Base-by-base conservation (phyloP, 2,888 invertebrate species). In the Ophion ventricosus region DNA sequence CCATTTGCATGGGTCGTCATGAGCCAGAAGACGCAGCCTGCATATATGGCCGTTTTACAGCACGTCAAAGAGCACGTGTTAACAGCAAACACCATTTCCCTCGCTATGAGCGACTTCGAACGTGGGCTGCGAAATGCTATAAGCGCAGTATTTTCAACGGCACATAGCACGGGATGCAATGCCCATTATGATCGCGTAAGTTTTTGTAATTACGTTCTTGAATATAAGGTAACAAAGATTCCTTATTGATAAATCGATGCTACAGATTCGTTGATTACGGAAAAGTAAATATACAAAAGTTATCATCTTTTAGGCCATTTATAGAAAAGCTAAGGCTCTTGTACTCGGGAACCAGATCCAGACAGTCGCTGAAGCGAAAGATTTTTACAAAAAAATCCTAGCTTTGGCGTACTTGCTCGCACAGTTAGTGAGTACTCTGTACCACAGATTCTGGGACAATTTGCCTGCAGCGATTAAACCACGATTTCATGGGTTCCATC, bases 91-190 rank as follows among this genome's bases (percentile, higher is more conserved):
- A 43, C 25, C 17, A 43, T 80, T 17, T 20, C 2, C 20, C 66
- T 80, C 10, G 74, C 35, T 5, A 80, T 80, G 74, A 74, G 20
- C n/a, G 74, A 81, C 25, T 81, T 81, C 7, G 81, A 75, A 8
- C 35, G 59, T 11, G 81, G 40, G 7, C 61, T 81, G 43, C 81
- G 75, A 0, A 81, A 81, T 35, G 75, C 81, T 1, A 69, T 75
- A 40, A 20, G n/a, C 11, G 40, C 20, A 2, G 67, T 80, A 2
- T 80, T 74, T 17, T 14, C 59, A n/a, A 57, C 20, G 20, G 66
- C 66, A 14, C 57, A 59, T 4, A 25, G 73, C 43, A 80, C 80
- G 17, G 74, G 80, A 14, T 80, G 80, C 40, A 80, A 74, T n/a
- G 40, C 25, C 1, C 80, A 80, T 57, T 74, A 67, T 7, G 73